phyloP scores from a whole-genome alignment of 30 jellyfish, hydroid and myxozoan genomes.

The Hydractinia echinata region DNA sequence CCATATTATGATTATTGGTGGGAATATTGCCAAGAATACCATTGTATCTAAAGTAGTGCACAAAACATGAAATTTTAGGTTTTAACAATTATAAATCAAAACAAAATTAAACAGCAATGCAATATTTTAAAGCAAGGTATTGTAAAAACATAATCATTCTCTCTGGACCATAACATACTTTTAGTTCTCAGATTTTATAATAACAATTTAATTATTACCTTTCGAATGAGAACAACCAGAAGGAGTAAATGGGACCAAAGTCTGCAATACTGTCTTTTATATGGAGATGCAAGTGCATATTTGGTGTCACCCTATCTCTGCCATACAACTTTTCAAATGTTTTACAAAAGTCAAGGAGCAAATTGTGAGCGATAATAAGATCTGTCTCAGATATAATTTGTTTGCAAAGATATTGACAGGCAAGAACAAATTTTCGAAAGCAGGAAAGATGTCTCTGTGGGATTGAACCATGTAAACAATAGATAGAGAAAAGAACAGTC shows the following conservation, averaged over 20 bases:
- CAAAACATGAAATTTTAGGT: neutral
- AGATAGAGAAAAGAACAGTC: slow-evolving; percentile 15
- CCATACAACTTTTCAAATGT: neutral
- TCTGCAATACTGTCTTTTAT: neutral
- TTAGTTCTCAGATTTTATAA: no score
- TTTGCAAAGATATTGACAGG: slow-evolving; percentile 1
- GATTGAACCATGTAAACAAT: neutral
- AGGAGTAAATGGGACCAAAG: slow-evolving; percentile 18
- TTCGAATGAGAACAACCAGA: slow-evolving; percentile 7
- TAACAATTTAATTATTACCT: neutral
- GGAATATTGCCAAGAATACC: neutral
- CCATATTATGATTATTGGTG: neutral
- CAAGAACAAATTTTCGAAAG: slow-evolving; percentile 16
- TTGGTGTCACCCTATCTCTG: neutral
- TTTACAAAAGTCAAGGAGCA: neutral
- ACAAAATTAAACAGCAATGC: neutral
- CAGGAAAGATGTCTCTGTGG: neutral
- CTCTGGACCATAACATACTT: no score
- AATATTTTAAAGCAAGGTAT: no score
- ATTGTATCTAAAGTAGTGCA: neutral
- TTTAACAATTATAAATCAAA: neutral
- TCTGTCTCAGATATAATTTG: neutral
- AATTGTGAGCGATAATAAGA: neutral
- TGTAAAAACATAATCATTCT: no score
- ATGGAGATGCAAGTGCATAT: slow-evolving; percentile 16